A percentile compares a stretch with the other conserved stretches of the same genome.
phyloP scores from a whole-genome alignment of 2,797 vertebrate genomes.

The Falco peregrinus region DNA sequence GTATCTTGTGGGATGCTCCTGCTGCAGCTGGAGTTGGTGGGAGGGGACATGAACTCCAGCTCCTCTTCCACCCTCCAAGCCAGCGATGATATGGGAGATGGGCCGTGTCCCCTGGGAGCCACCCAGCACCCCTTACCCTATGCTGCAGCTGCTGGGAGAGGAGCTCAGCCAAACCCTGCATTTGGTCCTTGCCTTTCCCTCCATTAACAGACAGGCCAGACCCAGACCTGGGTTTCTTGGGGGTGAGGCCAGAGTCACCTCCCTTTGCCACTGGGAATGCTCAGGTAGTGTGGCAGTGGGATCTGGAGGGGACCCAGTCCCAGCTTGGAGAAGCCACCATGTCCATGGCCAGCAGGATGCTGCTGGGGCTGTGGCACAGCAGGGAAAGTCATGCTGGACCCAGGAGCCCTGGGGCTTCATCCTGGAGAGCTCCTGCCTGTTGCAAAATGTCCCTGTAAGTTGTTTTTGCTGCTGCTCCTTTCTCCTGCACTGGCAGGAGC shows the following conservation, averaged over 20 bases:
- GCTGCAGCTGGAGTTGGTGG: neutral
- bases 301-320: neutral
- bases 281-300: neutral
- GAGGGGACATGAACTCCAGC: neutral
- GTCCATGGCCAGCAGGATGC: neutral
- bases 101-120: neutral
- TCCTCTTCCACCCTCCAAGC: neutral
- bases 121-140: neutral
- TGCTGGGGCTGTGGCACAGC: neutral
- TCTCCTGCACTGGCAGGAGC: neutral
- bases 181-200: neutral
- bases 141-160: neutral
- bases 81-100: neutral
- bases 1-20: neutral
- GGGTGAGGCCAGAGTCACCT: neutral
- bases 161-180: neutral
- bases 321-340: neutral
- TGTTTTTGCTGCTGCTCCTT: neutral
- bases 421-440: neutral
- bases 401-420: neutral
- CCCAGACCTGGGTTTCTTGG: neutral
- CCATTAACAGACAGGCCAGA: neutral
- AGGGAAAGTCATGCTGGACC: neutral
- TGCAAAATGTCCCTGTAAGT: neutral
- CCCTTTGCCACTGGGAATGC: neutral